A percentile compares a stretch with the other conserved stretches of the same genome.
Conservation (phyloP, 2,797 vertebrate genomes). For the Pitangus sulphuratus region DNA sequence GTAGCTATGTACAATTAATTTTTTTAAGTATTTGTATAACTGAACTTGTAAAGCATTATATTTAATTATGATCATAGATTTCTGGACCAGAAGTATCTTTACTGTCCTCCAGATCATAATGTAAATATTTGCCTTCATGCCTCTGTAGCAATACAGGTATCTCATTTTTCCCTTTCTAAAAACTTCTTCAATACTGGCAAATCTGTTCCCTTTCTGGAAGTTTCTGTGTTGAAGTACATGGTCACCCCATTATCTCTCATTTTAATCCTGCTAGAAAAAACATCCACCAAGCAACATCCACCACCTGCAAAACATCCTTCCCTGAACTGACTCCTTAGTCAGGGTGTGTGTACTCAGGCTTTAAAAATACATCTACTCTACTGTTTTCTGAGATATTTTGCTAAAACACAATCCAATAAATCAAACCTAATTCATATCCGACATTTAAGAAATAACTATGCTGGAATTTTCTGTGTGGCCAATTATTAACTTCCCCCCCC, state of each 20-base stretch:
- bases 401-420: not conserved
- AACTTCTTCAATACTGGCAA: not conserved
- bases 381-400: not conserved
- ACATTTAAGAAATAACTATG: not conserved
- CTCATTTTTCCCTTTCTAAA: not conserved
- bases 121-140: not conserved
- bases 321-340: not conserved
- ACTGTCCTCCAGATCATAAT: not conserved
- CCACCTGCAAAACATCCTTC: not conserved
- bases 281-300: not conserved
- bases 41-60: not conserved
- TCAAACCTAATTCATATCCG: not conserved
- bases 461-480: not conserved
- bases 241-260: not conserved
- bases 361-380: not conserved
- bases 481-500: not conserved
- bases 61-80: not conserved
- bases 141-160: not conserved
- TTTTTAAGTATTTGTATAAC: not conserved
- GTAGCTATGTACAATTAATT: not conserved
- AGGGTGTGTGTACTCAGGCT: not conserved
- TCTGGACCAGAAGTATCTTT: not conserved
- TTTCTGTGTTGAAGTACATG: not conserved
- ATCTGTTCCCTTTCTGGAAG: not conserved
- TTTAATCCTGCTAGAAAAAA: not conserved